Evolutionary conservation across 2,888 invertebrate genomes (phyloP), one percentile per base, ranked within the genome.

Genomic region (Hypomecis punctinalis): DNA sequence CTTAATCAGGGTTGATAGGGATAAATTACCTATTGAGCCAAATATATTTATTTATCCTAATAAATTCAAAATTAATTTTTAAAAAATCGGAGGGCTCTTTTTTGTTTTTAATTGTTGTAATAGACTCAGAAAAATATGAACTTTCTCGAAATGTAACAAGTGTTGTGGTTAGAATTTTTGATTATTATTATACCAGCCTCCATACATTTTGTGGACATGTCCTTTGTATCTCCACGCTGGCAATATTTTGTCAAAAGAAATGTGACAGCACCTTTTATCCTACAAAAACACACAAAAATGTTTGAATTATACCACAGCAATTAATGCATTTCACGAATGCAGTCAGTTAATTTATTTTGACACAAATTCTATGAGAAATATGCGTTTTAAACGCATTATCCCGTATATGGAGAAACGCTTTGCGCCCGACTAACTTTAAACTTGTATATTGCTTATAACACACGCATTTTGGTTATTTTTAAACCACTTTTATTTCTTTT

Each of bases 381-480:
- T 56, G 63, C 68, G 66, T 71, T 71, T 66, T 43, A 64, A 67
- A 68, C 53, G 40, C 63, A 66, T 68, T 73, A 76, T 55, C 47
- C 77, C 75, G 61, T 75, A 71, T 37, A 69, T 51, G 73, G 75
- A 35, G 54, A 63, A 76, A 66, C 59, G 63, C 61, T 73, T 71
- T 69, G 73, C 76, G 78, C 78, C 66, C 69, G 68, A 68, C 68
- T 65, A 63, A 51, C 61, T 53, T 51, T 66, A 54, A 55, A 67
- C 64, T 62, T 51, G 59, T 60, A 60, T 73, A 75, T 69, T 58
- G 69, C 71, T 61, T 66, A 47, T 65, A 71, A 73, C 73, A 73
- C 73, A 56, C 68, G 66, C 68, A 53, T 67, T 65, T 63, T 68
- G 58, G 37, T 55, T 63, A 10, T 8, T 64, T 37, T 60, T 43